A percentile compares a stretch with the other conserved stretches of the same genome.
Evolutionary conservation across 1,140 invertebrate genomes (phyloP).

Genomic region (Xylocopa sonorina): DNA sequence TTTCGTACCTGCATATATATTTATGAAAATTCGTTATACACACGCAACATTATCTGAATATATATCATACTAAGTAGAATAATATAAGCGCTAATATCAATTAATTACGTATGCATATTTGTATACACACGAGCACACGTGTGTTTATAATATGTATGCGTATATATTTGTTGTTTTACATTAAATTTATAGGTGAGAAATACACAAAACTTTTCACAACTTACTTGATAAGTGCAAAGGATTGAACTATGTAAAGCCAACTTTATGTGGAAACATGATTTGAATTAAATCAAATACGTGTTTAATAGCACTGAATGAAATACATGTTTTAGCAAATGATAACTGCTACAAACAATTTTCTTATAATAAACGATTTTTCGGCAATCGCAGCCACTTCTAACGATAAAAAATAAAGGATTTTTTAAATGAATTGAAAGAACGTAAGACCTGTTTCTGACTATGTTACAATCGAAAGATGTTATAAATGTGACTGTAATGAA

Average conservation of each 20-base stretch:
- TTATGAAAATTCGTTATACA: background rate
- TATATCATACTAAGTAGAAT: background rate
- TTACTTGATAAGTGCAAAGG: conserved; percentile 22
- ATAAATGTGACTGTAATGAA: conserved; percentile 30
- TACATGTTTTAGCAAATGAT: background rate
- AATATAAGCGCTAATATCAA: conserved; percentile 14
- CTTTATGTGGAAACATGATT: conserved; percentile 3
- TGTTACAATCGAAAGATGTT: background rate
- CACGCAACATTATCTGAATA: conserved; percentile 3
- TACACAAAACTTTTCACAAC: background rate
- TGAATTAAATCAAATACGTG: background rate
- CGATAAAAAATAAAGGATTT: background rate
- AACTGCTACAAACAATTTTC: background rate
- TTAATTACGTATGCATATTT: conserved; percentile 4
- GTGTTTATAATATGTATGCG: too few species aligned
- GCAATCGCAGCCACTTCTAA: background rate
- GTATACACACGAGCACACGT: too few species aligned
- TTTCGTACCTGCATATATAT: conserved; percentile 22
- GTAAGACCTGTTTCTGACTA: background rate
- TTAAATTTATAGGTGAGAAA: background rate
- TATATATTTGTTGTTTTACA: conserved; percentile 11
- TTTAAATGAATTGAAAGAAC: background rate
- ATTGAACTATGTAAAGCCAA: background rate
- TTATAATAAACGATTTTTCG: background rate
- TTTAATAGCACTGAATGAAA: conserved; percentile 5